Evolutionary conservation across 2,113 vertebrate species (phyloP).

Genomic region (Grallaria varia): DNA sequence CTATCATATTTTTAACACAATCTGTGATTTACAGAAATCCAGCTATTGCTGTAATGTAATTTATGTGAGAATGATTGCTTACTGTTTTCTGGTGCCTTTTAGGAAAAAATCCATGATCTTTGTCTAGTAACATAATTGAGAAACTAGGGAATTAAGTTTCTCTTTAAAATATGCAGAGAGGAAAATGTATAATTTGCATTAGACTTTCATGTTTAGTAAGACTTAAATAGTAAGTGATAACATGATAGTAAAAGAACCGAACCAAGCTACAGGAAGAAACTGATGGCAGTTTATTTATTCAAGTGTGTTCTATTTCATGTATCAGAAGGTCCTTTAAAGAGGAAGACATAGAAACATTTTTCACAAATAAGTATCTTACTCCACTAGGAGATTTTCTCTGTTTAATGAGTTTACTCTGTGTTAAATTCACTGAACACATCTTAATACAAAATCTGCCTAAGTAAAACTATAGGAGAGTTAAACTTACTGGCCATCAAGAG

Average conservation of each 20-base stretch:
- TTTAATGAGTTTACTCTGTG: not conserved
- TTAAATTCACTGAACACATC: not conserved
- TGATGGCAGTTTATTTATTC: not conserved
- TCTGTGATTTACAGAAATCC: not conserved
- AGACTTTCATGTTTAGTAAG: not conserved
- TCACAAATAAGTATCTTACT: not conserved
- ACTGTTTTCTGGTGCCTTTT: not conserved
- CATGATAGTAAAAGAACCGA: not conserved
- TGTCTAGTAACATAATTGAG: not conserved
- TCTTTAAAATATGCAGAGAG: not conserved
- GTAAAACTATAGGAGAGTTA: not conserved
- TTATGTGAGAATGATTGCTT: not conserved
- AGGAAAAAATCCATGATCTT: not conserved
- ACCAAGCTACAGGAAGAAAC: not conserved
- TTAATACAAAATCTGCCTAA: not conserved
- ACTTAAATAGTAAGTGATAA: not conserved
- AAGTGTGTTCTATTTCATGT: not conserved
- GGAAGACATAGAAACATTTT: not conserved
- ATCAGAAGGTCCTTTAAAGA: not conserved
- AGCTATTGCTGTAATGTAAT: not conserved
- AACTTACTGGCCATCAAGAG: not conserved
- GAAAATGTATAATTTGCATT: not conserved
- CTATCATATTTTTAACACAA: not conserved
- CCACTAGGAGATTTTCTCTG: not conserved
- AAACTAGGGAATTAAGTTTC: not conserved